Percentiles rank a stretch among this genome's conserved stretches.
These are phyloP conservation scores for Anisognathus igniventris DNA, from an alignment of 2,797 vertebrate genomes.

Conservation along the genomic window DNA sequence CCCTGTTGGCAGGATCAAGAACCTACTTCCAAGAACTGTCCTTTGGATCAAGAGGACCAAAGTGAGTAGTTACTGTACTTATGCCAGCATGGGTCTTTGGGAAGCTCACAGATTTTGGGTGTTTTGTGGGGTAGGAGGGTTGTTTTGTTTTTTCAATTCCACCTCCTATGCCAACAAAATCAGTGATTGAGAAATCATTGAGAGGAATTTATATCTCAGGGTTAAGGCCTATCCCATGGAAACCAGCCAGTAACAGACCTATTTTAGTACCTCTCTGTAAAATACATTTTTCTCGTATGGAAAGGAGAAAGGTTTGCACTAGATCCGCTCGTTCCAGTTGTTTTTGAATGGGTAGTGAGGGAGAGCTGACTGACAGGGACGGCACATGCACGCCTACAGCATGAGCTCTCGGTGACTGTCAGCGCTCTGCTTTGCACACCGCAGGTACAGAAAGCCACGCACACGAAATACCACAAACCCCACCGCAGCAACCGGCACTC, in stretches of 20 bases:
- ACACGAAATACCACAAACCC: not conserved
- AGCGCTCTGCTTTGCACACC: not conserved
- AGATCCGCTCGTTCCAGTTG: not conserved
- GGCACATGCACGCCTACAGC: rapidly evolving
- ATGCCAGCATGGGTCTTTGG: rapidly evolving
- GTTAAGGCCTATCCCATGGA: not conserved
- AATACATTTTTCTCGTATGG: not conserved
- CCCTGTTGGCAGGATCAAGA: not conserved
- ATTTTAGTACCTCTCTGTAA: not conserved
- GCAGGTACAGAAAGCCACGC: not conserved
- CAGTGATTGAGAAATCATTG: not conserved
- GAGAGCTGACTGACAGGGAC: not conserved
- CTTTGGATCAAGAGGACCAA: not conserved
- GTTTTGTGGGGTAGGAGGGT: rapidly evolving
- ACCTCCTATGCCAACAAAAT: not conserved
- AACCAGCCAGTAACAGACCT: not conserved
- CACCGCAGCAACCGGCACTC: not conserved
- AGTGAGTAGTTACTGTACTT: not conserved
- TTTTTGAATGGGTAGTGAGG: not conserved
- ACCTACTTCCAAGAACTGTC: not conserved
- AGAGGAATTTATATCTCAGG: not conserved
- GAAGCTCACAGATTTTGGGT: not conserved
- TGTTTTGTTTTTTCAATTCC: not conserved
- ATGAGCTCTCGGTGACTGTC: not conserved
- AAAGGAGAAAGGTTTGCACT: not conserved